Percentiles rank a stretch among this genome's conserved stretches.
phyloP scores from a whole-genome alignment of 2,888 invertebrate genomes.

The Ischnus inquisitorius region DNA sequence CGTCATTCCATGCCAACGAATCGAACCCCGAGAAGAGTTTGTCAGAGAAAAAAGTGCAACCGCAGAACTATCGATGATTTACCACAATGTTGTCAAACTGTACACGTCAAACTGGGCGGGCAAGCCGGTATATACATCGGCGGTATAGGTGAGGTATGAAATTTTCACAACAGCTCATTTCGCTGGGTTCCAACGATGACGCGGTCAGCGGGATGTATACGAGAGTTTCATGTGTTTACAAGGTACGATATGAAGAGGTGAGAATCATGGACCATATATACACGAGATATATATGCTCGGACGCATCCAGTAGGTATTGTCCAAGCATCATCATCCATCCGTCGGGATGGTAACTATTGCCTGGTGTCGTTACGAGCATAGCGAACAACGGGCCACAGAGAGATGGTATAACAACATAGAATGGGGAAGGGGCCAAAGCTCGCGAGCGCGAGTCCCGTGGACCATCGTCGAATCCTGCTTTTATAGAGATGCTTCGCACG shows the following conservation, averaged over 20 bases:
- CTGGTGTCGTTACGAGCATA: not conserved
- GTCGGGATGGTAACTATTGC: conserved; percentile 17
- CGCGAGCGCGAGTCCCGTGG: not conserved
- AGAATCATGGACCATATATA: not conserved
- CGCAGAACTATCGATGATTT: not conserved
- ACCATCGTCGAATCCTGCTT: conserved; percentile 69
- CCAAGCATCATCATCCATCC: conserved; percentile 1
- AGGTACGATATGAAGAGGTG: conserved; percentile 16
- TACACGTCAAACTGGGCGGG: not conserved
- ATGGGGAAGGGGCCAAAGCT: not conserved
- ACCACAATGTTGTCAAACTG: not conserved
- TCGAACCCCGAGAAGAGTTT: not conserved
- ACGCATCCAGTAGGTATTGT: not conserved
- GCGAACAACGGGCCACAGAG: not conserved
- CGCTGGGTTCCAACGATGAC: not conserved
- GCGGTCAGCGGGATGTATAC: not conserved
- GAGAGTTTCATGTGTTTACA: conserved; percentile 34
- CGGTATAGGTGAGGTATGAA: not conserved
- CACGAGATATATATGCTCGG: not conserved
- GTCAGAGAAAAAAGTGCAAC: not conserved
- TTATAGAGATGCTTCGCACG: conserved; percentile 80
- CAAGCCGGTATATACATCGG: not conserved
- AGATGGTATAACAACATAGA: not conserved
- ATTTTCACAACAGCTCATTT: conserved; percentile 35
- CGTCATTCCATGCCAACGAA: not conserved